These are phyloP conservation scores for Altica lythri DNA, from an alignment of 2,888 invertebrate species.

Conservation along the genomic window DNA sequence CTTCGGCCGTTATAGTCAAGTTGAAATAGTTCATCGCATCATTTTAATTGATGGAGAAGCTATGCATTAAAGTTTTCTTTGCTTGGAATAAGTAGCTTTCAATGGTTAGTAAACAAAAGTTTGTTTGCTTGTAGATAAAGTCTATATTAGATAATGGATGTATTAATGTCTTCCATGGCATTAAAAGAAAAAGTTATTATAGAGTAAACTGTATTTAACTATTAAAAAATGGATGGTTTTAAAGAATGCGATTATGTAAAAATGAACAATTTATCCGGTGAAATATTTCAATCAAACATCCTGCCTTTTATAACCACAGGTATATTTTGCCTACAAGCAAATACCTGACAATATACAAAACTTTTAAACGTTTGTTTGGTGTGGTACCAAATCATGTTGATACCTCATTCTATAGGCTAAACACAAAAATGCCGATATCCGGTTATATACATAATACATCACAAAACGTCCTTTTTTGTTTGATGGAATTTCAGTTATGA, in stretches of 20 bases:
- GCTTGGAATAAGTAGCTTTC: slow-evolving; percentile 2
- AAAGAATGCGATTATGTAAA: neutral
- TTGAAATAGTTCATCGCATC: slow-evolving; percentile 6
- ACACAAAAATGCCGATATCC: slow-evolving; percentile 12
- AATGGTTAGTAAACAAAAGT: too few species aligned
- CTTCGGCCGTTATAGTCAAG: slow-evolving; percentile 1
- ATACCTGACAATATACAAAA: slow-evolving; percentile 5
- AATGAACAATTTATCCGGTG: slow-evolving; percentile 12
- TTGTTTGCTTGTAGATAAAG: too few species aligned
- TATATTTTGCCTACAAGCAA: slow-evolving; percentile 10
- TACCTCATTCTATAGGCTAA: neutral
- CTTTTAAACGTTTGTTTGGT: slow-evolving; percentile 8
- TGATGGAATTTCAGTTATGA: too few species aligned
- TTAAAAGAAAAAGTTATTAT: too few species aligned
- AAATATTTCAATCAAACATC: slow-evolving; percentile 13
- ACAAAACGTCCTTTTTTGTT: too few species aligned
- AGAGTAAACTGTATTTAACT: too few species aligned
- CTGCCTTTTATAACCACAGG: slow-evolving; percentile 17
- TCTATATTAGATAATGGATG: too few species aligned
- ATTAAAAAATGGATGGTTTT: too few species aligned
- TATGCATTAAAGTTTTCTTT: slow-evolving; percentile 6
- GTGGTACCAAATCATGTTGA: slow-evolving; percentile 8
- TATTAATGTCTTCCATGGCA: too few species aligned
- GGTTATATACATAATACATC: neutral
- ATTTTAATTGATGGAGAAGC: neutral